Base-by-base conservation (phyloP, 1,140 invertebrate species). In the Cotesia chilonis region DNA sequence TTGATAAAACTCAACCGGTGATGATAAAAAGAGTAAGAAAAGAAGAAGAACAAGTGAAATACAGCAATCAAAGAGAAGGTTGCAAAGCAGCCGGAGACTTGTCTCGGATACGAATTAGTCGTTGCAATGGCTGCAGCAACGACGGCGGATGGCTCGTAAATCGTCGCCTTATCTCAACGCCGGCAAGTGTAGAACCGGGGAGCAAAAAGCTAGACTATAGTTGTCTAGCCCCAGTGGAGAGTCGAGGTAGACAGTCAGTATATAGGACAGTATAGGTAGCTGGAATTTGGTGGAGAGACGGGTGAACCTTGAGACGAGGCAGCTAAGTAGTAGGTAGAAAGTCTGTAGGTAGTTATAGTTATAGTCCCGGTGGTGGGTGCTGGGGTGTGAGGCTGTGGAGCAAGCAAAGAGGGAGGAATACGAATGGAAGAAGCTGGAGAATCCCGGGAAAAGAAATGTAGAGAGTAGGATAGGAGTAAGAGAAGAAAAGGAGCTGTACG, bases 31-130 rank as follows among this genome's bases (percentile, higher is more conserved):
- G 17, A 1, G 54, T 17, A 57, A 57, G 35, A 38, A 38, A 63
- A 36, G 12, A 10, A 38, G 12, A 63, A 10, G 12, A 65, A 38
- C 35, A 38, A 41, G 41, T 47, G 41, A 47, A 67, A 52, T 51
- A 67, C 52, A 37, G 41, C 28, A 55, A 68, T 68, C 52, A 38
- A 38, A 20, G 20, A 47, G 36, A 20, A 65, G 63, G 57, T 59
- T 59, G 20, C 17, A 59, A 65, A 51, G 36, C 38, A 65, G 9
- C 41, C 14, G 20, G 14, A 65, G 38, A 41, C 66, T 68, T 17
- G 41, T 55, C 66, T 54, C 51, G 66, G 66, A 68, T 68, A 68
- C 66, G 66, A 68, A 68, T 68, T 68, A 68, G 66, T 68, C 66
- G 51, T 28, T 51, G 52, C 14, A 20, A 20, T 20, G 12, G 63